phyloP scores from a whole-genome alignment of 2,797 vertebrate genomes.

The Fundulus diaphanus region DNA sequence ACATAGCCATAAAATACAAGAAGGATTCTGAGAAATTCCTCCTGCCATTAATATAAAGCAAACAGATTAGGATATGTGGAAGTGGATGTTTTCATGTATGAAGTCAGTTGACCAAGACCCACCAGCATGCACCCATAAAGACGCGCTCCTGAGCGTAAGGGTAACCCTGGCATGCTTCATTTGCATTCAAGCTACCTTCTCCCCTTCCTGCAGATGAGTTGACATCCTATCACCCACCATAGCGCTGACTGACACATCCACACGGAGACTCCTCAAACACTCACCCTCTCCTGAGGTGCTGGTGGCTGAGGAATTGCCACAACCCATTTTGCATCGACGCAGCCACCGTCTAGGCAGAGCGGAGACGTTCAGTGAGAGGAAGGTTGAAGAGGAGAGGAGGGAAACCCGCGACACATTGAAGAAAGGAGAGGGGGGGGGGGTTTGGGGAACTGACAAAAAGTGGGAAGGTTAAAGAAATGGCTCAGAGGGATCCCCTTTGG shows the following conservation, averaged over 20 bases:
- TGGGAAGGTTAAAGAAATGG: slow-evolving; percentile 57
- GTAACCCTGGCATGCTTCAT: slow-evolving; percentile 52
- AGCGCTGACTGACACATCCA: slow-evolving; percentile 14
- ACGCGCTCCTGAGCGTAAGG: slow-evolving; percentile 33
- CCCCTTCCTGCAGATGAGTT: slow-evolving; percentile 42
- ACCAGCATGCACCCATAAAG: slow-evolving; percentile 13
- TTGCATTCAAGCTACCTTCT: slow-evolving; percentile 64
- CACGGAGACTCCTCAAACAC: slow-evolving; percentile 51
- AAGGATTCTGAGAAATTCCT: slow-evolving; percentile 2
- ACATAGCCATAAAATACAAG: slow-evolving; percentile 11
- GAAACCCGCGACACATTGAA: slow-evolving; percentile 29
- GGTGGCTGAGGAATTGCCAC: slow-evolving; percentile 86
- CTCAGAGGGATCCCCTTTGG: slow-evolving; percentile 57
- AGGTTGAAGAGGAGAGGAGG: slow-evolving; percentile 12
- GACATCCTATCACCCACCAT: slow-evolving; percentile 12
- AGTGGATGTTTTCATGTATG: slow-evolving; percentile 29
- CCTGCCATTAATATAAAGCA: background rate
- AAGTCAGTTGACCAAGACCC: slow-evolving; percentile 16
- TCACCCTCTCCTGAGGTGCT: slow-evolving; percentile 82
- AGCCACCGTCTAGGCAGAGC: slow-evolving; percentile 65
- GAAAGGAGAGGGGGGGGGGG: slow-evolving; percentile 17
- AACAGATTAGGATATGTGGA: background rate
- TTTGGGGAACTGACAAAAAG: slow-evolving; percentile 14
- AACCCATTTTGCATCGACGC: slow-evolving; percentile 84
- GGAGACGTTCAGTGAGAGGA: slow-evolving; percentile 40